Evolutionary conservation across 2,888 invertebrate genomes (phyloP).

Genomic region (Bombylius major): DNA sequence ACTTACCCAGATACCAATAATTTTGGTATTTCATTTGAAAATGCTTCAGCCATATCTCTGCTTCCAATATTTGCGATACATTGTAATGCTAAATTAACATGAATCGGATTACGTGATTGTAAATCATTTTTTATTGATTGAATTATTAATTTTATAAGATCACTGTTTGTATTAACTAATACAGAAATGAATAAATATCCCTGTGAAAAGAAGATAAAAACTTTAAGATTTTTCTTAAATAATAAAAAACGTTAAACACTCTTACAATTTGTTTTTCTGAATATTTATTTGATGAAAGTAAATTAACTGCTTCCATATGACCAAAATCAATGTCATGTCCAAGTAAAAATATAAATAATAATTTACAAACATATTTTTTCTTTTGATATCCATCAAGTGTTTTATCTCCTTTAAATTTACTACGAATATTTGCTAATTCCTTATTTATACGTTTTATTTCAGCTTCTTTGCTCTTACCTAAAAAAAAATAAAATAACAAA

Average conservation of each 20-base stretch:
- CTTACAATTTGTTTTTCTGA: conserved; percentile 98
- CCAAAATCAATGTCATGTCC: conserved; percentile 99
- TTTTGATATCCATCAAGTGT: conserved; percentile 99
- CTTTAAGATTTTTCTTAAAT: neutral
- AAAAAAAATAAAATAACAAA: conserved; percentile 14
- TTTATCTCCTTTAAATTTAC: conserved; percentile 99
- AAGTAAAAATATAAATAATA: conserved; percentile 96
- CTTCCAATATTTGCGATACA: conserved; percentile 99
- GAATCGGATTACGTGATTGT: conserved; percentile 90
- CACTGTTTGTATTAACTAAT: conserved; percentile 96
- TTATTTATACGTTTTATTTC: conserved; percentile 99
- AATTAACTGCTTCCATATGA: conserved; percentile 99
- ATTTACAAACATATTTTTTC: conserved; percentile 99
- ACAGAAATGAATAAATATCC: conserved; percentile 99
- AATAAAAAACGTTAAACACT: conserved; percentile 12
- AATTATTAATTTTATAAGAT: conserved; percentile 96
- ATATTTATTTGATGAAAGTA: conserved; percentile 98
- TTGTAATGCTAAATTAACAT: conserved; percentile 95
- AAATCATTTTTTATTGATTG: conserved; percentile 99
- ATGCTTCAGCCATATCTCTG: conserved; percentile 99
- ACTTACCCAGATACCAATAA: conserved; percentile 86
- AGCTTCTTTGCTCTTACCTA: conserved; percentile 98
- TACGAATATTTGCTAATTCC: conserved; percentile 96
- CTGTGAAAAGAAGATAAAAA: conserved; percentile 40
- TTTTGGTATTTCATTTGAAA: conserved; percentile 96